Base-by-base conservation (phyloP, 2,888 invertebrate genomes). In the Thumatha senex region DNA sequence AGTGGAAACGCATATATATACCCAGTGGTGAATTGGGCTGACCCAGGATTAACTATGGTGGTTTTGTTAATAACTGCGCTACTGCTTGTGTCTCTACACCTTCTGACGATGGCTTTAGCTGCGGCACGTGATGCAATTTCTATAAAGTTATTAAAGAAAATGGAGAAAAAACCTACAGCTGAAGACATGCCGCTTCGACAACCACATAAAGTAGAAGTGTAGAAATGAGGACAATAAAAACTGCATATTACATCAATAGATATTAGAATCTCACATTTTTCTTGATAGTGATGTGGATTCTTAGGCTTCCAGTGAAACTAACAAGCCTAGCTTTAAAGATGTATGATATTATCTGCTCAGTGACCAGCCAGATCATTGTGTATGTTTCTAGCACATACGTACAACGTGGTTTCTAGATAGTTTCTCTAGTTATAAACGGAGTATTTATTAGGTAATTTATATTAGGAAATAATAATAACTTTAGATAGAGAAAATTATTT, bases 11-110 rank as follows among this genome's bases (percentile, higher is more conserved):
- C 92, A 31, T 95, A 93, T 76, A 95, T 97, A 57, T 97, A 97
- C 80, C 93, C 94, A 18, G 94, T 96, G 50, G 84, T 97, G 53
- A 93, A 97, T 83, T 97, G 96, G 96, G 89, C 92, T 29, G 92
- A 73, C 0, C 95, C 96, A 0, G 92, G 93, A 8, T 80, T 84
- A 29, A 93, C 96, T 0, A 74, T 93, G 9, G 83, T 93, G 8
- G 92, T 95, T 11, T 93, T 94, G 48, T 73, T 92, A 0, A 89
- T 94, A 35, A 95, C 95, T n/a, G 91, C 93, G 0, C 69, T 94
- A 1, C 93, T 96, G 60, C 86, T 95, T 7, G 74, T 94, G 8
- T 56, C 93, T 12, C 82, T 95, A 7, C 95, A 96, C 79, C 84
- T 93, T 35, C 63, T 93, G 5, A 85, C 93, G 9, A 93, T 94